Evolutionary conservation across 2,888 invertebrate species (phyloP), one percentile per base, ranked within the genome.

Genomic region (Criorhina ranunculi): DNA sequence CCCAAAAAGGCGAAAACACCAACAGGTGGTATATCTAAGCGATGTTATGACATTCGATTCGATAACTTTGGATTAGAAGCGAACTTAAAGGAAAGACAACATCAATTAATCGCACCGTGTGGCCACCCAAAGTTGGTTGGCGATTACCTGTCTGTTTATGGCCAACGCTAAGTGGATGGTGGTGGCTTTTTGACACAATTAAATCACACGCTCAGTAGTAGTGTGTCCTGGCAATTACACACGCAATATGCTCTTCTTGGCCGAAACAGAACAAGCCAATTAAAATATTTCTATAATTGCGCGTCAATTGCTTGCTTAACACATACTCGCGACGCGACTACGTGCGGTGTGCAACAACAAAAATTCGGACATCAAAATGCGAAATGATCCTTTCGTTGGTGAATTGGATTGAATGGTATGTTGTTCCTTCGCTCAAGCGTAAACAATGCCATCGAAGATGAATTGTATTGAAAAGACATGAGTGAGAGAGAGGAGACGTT

Each of bases 211-310:
- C 29, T 55, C 12, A 8, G 11, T n/a, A n/a, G n/a, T n/a, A n/a
- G n/a, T 24, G 46, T 70, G 46, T 70, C 57, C 69, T 70, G 29
- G 60, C 15, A 66, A 62, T 66, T 64, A 49, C 55, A 66, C 79
- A 79, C 79, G 62, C 72, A 53, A 42, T 17, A 17, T 33, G 31
- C 29, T 19, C 31, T 37, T 69, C n/a, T n/a, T n/a, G n/a, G 15
- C 49, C 33, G 17, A 24, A 24, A 24, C 24, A 24, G 24, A 24
- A 40, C 9, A 57, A 60, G 66, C 79, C 83, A 83, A 83, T 83
- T 83, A 83, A 83, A 83, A 83, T 83, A 69, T 83, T 75, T 79
- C 79, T 73, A 55, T 83, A 83, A 83, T 83, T 83, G 82, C 72
- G 44, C 72, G 44, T 44, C 69, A 77, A 66, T 73, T 79, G 73